These are phyloP conservation scores for Sminthopsis crassicaudata DNA, from an alignment of 2,113 vertebrate genomes.

Conservation along the genomic window DNA sequence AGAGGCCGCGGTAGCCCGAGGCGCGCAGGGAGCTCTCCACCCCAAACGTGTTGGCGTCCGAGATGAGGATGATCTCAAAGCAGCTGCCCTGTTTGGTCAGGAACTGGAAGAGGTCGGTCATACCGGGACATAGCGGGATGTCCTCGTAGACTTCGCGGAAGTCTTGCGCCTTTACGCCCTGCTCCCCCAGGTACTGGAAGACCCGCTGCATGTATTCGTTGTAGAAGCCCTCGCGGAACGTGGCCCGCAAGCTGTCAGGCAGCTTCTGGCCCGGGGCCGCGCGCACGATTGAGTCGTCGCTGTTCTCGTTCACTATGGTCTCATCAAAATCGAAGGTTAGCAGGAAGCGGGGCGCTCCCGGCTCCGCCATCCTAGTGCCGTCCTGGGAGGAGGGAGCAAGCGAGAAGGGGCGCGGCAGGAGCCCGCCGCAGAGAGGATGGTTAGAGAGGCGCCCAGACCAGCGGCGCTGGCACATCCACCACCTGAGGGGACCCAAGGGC, in stretches of 20 bases:
- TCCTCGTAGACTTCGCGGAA: slow-evolving; percentile 89
- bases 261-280: slow-evolving; percentile 89
- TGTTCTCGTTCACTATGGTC: slow-evolving; percentile 96
- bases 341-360: slow-evolving; percentile 87
- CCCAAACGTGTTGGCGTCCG: slow-evolving; percentile 95
- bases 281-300: slow-evolving; percentile 91
- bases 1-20: slow-evolving; percentile 86
- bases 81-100: slow-evolving; percentile 88
- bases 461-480: slow-evolving; percentile 67
- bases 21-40: slow-evolving; percentile 91
- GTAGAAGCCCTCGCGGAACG: slow-evolving; percentile 91
- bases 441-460: slow-evolving; percentile 69
- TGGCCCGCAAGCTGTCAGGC: slow-evolving; percentile 89
- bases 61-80: slow-evolving; percentile 94
- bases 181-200: slow-evolving; percentile 91
- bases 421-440: slow-evolving; percentile 69
- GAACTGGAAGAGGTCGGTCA: slow-evolving; percentile 92
- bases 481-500: slow-evolving; percentile 77
- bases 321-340: slow-evolving; percentile 98
- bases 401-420: slow-evolving; percentile 72
- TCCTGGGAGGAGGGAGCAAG: slow-evolving; percentile 83
- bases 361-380: slow-evolving; percentile 83
- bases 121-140: slow-evolving; percentile 92
- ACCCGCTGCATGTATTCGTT: slow-evolving; percentile 96
- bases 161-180: slow-evolving; percentile 89